Evolutionary conservation across 1,140 invertebrate species (phyloP), one percentile per base, ranked within the genome.

Genomic region (Eriocheir sinensis): DNA sequence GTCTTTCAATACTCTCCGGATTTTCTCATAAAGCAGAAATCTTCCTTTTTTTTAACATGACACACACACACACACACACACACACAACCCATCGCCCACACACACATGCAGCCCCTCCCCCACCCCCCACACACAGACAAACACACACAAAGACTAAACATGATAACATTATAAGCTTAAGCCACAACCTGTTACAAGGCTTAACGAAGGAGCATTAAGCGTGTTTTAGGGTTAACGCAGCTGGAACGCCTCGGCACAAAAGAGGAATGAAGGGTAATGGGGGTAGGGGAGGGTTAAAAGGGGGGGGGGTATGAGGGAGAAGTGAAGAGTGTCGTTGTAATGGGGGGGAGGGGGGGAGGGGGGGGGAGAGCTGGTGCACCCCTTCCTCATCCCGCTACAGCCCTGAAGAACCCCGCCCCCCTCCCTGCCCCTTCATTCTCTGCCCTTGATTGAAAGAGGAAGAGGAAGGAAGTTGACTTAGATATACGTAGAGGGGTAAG

Each of bases 401-500:
- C n/a, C n/a, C n/a, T n/a, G n/a, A n/a, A n/a, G n/a, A n/a, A n/a
- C n/a, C n/a, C n/a, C n/a, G n/a, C n/a, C n/a, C n/a, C n/a, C n/a
- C n/a, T n/a, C n/a, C n/a, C n/a, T n/a, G n/a, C n/a, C n/a, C n/a
- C n/a, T n/a, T n/a, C n/a, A n/a, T n/a, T n/a, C n/a, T n/a, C n/a
- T n/a, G n/a, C n/a, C n/a, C n/a, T n/a, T 72, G 60, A 72, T 15
- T 72, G 60, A 15, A n/a, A 15, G 12, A 72, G n/a, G 40, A 60
- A 91, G 89, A 41, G 88, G n/a, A 27, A 86, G 34, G 27, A 27
- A 86, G 32, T n/a, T n/a, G n/a, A n/a, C n/a, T n/a, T n/a, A n/a
- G n/a, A n/a, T n/a, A n/a, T n/a, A n/a, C n/a, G n/a, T n/a, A 12
- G 83, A 34, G 9, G 27, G 30, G 27, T 4, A 86, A n/a, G 9